phyloP scores from a whole-genome alignment of 2,888 invertebrate genomes.

The Abrostola tripartita region DNA sequence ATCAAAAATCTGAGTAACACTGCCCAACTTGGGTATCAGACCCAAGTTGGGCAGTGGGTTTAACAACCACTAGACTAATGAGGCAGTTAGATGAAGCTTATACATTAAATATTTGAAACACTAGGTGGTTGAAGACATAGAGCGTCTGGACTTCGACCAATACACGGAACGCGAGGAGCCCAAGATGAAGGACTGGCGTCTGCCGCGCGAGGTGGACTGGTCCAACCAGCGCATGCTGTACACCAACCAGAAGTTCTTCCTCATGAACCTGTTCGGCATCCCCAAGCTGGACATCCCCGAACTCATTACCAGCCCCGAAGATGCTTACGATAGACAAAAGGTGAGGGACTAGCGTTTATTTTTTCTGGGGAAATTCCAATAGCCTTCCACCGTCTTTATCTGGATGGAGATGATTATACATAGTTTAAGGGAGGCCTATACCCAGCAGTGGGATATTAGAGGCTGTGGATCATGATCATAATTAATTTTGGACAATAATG shows the following conservation, averaged over 20 bases:
- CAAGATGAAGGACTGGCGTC: constrained; percentile 94
- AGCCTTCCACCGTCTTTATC: too few relatives aligned
- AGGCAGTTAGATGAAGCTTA: too few relatives aligned
- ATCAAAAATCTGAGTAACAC: too few relatives aligned
- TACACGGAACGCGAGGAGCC: constrained; percentile 89
- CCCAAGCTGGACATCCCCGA: constrained; percentile 92
- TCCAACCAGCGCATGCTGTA: constrained; percentile 88
- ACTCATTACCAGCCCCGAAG: constrained; percentile 89
- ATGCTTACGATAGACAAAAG: constrained; percentile 75
- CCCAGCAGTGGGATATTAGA: too few relatives aligned
- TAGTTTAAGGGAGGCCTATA: too few relatives aligned
- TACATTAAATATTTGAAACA: background rate
- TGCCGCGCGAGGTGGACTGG: constrained; percentile 89
- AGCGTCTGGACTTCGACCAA: constrained; percentile 91
- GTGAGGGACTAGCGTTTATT: constrained; percentile 47
- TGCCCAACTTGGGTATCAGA: too few relatives aligned
- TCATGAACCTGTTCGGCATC: constrained; percentile 89
- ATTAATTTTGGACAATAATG: too few relatives aligned
- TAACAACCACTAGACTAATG: too few relatives aligned
- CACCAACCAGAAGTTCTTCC: constrained; percentile 87
- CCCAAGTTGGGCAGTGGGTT: too few relatives aligned
- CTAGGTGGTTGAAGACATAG: constrained; percentile 94
- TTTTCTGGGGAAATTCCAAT: background rate
- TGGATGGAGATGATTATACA: too few relatives aligned
- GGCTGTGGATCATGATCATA: too few relatives aligned